Evolutionary conservation across 2,113 vertebrate species (phyloP), one percentile per base, ranked within the genome.

Genomic region (Monarcha castaneiventris): DNA sequence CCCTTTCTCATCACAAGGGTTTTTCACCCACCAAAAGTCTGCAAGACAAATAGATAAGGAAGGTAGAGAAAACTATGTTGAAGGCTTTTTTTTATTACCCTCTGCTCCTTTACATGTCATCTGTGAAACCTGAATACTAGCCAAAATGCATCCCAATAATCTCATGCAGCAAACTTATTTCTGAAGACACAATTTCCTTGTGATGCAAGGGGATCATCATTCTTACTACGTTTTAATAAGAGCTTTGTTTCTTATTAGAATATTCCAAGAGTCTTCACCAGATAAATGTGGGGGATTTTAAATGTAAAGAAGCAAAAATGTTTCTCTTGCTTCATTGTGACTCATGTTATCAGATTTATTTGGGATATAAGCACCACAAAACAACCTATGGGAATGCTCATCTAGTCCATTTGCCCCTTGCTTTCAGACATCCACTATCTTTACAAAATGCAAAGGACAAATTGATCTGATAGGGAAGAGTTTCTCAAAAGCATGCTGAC

Each of bases 221-320:
- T 82, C 41, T 43, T 32, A 49, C 13, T 64, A 35, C 22, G 58
- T 59, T 82, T 32, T 43, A 89, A 52, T 6, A 74, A 16, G 13
- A 78, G 16, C 13, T 59, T 94, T 43, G 6, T 51, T 94, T 90
- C 59, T 73, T 49, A 83, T 19, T 39, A 69, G 73, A 83, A 73
- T 48, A 58, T 62, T 83, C 11, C 33, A 55, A 58, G 10, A 83
- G 8, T 76, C 77, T 80, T 85, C 52, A 69, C 15, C 8, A 85
- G 56, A 48, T 26, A 59, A 82, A 52, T 18, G 6, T 26, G 11
- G 6, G 5, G 1, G 0, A 2, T 9, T n/a, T 56, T 32, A 58
- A 84, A 87, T 8, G 8, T 54, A 66, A 68, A 72, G 44, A 54
- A 84, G 16, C 12, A 79, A 61, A 73, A 93, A 44, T 2, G 0